Percentiles rank a stretch among this genome's conserved stretches.
phyloP scores from a whole-genome alignment of 92 coral and sea anemone genomes.

The Epizoanthus stellaris region DNA sequence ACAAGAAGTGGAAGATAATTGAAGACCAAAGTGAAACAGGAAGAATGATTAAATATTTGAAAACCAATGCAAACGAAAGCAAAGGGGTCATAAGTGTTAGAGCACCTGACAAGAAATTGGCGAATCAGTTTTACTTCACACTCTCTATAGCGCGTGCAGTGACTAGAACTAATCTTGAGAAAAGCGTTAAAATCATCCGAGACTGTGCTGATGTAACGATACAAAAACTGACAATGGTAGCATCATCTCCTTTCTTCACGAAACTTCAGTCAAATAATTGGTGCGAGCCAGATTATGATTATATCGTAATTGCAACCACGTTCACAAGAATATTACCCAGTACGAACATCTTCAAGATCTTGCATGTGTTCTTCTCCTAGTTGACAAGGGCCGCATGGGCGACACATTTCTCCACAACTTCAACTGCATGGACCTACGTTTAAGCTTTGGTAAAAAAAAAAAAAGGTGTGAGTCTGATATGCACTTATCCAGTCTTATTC shows the following conservation, averaged over 20 bases:
- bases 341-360: constrained; percentile 52
- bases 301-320: constrained; percentile 13
- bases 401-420: constrained; percentile 58
- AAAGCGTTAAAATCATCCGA: too few relatives aligned
- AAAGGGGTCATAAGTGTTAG: background rate
- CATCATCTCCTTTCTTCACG: too few relatives aligned
- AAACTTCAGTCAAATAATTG: too few relatives aligned
- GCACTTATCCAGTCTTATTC: constrained; percentile 36
- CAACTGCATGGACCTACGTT: constrained; percentile 53
- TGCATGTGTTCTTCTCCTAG: constrained; percentile 47
- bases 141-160: too few relatives aligned
- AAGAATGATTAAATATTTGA: constrained; percentile 3
- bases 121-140: too few relatives aligned
- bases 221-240: too few relatives aligned
- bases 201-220: too few relatives aligned
- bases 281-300: too few relatives aligned
- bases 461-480: background rate
- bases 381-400: constrained; percentile 65
- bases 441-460: constrained; percentile 38
- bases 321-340: constrained; percentile 47
- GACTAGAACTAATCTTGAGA: too few relatives aligned
- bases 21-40: constrained; percentile 39
- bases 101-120: too few relatives aligned
- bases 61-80: constrained; percentile 17
- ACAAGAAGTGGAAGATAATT: too few relatives aligned